These are phyloP conservation scores for Hyla sarda DNA, from an alignment of 2,113 vertebrate genomes.

Conservation along the genomic window DNA sequence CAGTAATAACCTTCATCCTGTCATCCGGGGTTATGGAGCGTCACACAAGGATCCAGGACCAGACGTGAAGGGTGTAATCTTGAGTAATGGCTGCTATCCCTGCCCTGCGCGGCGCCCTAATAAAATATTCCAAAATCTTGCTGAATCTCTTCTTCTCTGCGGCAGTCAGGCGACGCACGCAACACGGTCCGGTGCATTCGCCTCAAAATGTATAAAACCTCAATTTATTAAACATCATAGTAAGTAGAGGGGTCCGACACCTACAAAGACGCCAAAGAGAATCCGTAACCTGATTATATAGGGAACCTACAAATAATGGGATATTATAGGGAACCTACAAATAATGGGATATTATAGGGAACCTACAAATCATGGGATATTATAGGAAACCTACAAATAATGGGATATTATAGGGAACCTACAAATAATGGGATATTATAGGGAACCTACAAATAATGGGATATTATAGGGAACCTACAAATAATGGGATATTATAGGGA, in stretches of 20 bases:
- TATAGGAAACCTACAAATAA: not conserved
- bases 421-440: not conserved
- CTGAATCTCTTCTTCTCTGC: slow-evolving; percentile 12
- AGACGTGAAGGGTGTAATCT: not conserved
- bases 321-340: not conserved
- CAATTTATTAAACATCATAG: not conserved
- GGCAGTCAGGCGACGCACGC: not conserved
- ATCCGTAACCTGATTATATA: no score
- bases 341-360: not conserved
- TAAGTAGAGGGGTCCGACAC: not conserved
- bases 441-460: not conserved
- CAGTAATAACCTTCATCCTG: slow-evolving; percentile 1
- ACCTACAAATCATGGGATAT: not conserved
- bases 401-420: not conserved
- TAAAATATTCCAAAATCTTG: slow-evolving; percentile 21
- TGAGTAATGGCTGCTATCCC: slow-evolving; percentile 39
- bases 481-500: no score
- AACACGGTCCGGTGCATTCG: not conserved
- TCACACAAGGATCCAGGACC: not conserved
- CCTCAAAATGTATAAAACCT: not conserved
- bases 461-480: not conserved
- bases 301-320: no score
- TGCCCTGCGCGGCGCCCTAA: not conserved
- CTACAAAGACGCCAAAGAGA: not conserved
- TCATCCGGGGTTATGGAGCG: slow-evolving; percentile 31